Evolutionary conservation across 1,140 invertebrate species (phyloP).

Genomic region (Pseudomyrmex pallidus): DNA sequence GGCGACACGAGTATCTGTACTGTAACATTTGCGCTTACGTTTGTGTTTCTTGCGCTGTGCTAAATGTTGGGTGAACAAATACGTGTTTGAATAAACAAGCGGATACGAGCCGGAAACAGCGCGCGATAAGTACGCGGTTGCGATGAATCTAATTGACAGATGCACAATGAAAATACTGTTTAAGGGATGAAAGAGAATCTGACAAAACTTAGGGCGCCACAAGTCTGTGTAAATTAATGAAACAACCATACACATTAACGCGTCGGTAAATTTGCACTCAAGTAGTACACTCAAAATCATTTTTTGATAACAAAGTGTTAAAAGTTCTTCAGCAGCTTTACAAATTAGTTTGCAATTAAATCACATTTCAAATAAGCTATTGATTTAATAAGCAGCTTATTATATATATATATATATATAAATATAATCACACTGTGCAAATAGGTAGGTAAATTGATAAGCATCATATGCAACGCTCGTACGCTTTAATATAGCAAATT

Average conservation of each 20-base stretch:
- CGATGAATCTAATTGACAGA: slow-evolving; percentile 5
- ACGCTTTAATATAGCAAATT: background rate
- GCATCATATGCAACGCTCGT: background rate
- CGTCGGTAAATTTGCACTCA: background rate
- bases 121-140: background rate
- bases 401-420: too few relatives aligned
- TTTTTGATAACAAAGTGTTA: background rate
- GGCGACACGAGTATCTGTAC: background rate
- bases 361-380: background rate
- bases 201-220: too few relatives aligned
- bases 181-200: background rate
- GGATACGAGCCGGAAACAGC: background rate
- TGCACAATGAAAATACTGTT: background rate
- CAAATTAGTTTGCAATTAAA: background rate
- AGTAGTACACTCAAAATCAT: background rate
- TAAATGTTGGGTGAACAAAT: background rate
- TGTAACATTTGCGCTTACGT: background rate
- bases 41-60: background rate
- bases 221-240: slow-evolving; percentile 14
- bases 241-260: background rate
- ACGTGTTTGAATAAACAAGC: background rate
- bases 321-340: background rate
- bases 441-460: background rate
- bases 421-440: too few relatives aligned
- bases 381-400: background rate